These are phyloP conservation scores for Lasiurus borealis DNA, from an alignment of 2,113 vertebrate genomes.

Conservation along the genomic window DNA sequence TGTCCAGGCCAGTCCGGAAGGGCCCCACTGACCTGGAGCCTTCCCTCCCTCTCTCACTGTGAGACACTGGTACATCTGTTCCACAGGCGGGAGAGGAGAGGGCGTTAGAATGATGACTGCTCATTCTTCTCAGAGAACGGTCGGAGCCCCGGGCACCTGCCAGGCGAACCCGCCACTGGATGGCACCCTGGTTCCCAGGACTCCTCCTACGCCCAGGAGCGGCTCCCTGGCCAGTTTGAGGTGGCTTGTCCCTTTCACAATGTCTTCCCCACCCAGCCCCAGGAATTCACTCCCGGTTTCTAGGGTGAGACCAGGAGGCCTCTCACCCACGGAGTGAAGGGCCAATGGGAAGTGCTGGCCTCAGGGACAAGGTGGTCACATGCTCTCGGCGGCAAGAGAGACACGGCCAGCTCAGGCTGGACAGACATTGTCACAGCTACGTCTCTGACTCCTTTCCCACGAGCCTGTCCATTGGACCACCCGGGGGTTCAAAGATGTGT, in stretches of 20 bases:
- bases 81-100: background rate
- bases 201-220: background rate
- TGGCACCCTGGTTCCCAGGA: background rate
- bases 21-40: background rate
- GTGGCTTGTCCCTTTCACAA: background rate
- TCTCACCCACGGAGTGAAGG: background rate
- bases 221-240: background rate
- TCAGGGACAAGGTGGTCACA: background rate
- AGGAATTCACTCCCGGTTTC: slow-evolving; percentile 29
- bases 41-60: background rate
- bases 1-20: background rate
- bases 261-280: background rate
- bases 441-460: background rate
- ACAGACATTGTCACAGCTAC: background rate
- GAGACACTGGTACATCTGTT: background rate
- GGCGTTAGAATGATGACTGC: background rate
- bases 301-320: background rate
- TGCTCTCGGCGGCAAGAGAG: background rate
- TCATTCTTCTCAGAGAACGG: background rate
- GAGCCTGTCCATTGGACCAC: background rate
- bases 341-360: background rate
- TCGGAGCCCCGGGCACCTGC: background rate
- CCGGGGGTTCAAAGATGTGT: background rate
- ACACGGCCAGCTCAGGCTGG: background rate
- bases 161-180: background rate